A percentile compares a stretch with the other conserved stretches of the same genome.
Evolutionary conservation across 2,888 invertebrate genomes (phyloP).

Genomic region (Frankliniella intonsa): DNA sequence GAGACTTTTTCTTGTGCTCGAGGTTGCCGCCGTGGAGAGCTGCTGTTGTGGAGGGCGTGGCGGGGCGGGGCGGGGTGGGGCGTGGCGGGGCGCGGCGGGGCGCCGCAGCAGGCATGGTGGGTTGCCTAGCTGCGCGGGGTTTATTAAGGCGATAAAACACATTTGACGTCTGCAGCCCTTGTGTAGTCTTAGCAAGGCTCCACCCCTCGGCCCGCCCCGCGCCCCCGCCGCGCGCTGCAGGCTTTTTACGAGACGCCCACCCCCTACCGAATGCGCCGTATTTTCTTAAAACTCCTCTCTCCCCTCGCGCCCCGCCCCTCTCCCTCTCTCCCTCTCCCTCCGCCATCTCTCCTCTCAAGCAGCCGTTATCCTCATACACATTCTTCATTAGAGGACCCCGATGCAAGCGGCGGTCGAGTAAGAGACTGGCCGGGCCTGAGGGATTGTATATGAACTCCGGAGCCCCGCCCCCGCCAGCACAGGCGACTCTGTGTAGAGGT

Average conservation of each 20-base stretch:
- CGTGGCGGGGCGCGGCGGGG: background rate
- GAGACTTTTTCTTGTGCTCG: background rate
- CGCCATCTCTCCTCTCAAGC: no score
- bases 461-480: no score
- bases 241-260: background rate
- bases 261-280: background rate
- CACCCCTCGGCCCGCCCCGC: background rate
- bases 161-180: conserved; percentile 22
- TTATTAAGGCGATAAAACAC: conserved; percentile 27
- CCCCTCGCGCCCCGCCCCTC: no score
- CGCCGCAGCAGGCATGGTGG: background rate
- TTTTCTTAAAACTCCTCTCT: background rate
- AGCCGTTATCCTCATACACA: no score
- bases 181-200: conserved; percentile 8
- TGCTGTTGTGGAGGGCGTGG: background rate
- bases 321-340: no score
- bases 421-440: no score
- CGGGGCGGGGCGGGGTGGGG: background rate
- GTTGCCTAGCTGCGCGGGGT: conserved; percentile 9
- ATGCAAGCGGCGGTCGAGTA: no score
- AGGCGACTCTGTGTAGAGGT: no score
- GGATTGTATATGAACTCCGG: no score
- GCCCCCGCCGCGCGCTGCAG: background rate
- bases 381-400: no score
- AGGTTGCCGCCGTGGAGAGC: no score